A percentile compares a stretch with the other conserved stretches of the same genome.
phyloP scores from a whole-genome alignment of 30 jellyfish, hydroid and myxozoan genomes.

The Aurelia aurita region DNA sequence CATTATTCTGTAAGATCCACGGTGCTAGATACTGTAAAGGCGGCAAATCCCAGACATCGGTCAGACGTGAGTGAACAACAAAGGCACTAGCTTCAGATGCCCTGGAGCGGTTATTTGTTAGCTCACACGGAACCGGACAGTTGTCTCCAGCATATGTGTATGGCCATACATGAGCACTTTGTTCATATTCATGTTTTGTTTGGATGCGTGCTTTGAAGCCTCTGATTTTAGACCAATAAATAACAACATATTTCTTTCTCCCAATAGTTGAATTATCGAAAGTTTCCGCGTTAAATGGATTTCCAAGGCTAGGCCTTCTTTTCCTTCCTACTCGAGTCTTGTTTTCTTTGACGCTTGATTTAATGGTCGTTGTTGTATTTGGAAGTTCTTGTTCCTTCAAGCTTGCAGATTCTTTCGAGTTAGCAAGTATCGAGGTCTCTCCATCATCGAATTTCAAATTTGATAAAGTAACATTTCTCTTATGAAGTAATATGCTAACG shows the following conservation, averaged over 20 bases:
- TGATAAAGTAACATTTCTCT: not conserved
- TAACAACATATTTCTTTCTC: slow-evolving; percentile 69
- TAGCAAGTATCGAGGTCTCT: no score
- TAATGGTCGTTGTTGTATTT: not conserved
- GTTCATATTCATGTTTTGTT: slow-evolving; percentile 83
- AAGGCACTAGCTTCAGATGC: slow-evolving; percentile 98
- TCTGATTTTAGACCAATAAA: slow-evolving; percentile 97
- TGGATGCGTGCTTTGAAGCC: slow-evolving; percentile 94
- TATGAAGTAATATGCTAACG: slow-evolving; percentile 6
- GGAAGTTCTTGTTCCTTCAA: no score
- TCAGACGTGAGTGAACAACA: slow-evolving; percentile 95
- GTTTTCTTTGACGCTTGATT: not conserved
- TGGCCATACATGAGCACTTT: slow-evolving; percentile 96
- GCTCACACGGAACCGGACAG: slow-evolving; percentile 95
- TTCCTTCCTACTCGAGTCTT: not conserved
- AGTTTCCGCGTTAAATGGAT: slow-evolving; percentile 89
- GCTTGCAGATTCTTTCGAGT: no score
- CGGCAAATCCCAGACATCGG: slow-evolving; percentile 98
- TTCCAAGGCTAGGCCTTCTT: slow-evolving; percentile 79
- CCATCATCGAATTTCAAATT: not conserved
- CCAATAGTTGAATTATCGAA: slow-evolving; percentile 90
- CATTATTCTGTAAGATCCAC: slow-evolving; percentile 97
- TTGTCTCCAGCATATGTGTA: slow-evolving; percentile 94
- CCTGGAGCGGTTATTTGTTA: slow-evolving; percentile 87
- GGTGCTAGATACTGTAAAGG: slow-evolving; percentile 96